Base-by-base conservation (phyloP, 2,797 vertebrate genomes). In the Clarias fuscus region DNA sequence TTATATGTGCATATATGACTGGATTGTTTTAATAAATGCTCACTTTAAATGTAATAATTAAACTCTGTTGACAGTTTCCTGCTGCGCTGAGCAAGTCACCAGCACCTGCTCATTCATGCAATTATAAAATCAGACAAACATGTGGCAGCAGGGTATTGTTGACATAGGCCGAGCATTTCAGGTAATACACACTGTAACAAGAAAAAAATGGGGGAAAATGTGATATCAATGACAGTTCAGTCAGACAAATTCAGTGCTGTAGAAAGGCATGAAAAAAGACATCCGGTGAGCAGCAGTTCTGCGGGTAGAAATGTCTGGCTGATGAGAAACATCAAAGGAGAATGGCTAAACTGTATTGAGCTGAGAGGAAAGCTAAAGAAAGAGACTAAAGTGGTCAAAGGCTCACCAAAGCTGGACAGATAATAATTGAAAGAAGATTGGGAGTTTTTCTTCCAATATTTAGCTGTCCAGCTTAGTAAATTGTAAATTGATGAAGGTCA, bases 1-100 rank as follows among this genome's bases (percentile, higher is more conserved):
- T 65, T 82, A 64, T 72, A 82, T 53, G 37, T 61, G 84, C 70
- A 56, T 82, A 86, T 73, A 86, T 62, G 62, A 73, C 67, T 64
- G 37, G 27, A 81, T 64, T 56, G 7, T 73, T 48, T 37, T 18
- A 65, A 53, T 48, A 68, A 61, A 59, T 43, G 2, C 53, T 85
- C 7, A 40, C 11, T 59, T 14, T 40, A 86, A 81, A 73, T 81
- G 58, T 37, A 64, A 71, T 24, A 53, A 62, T 33, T 22, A 72
- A 71, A 56, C 22, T 15, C 33, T 27, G 61, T 61, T 61, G 5
- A 71, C n/a, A 3, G 33, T 79, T n/a, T 80, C 33, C 59, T 80
- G 59, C 37, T 48, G 15, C 20, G 17, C 5, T 79, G 30, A 61
- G 75, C n/a, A 62, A 81, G 24, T 48, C 24, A 48, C 79, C 8